Evolutionary conservation across 92 coral and sea anemone genomes (phyloP).

Genomic region (Umimayanthus chanpuru): DNA sequence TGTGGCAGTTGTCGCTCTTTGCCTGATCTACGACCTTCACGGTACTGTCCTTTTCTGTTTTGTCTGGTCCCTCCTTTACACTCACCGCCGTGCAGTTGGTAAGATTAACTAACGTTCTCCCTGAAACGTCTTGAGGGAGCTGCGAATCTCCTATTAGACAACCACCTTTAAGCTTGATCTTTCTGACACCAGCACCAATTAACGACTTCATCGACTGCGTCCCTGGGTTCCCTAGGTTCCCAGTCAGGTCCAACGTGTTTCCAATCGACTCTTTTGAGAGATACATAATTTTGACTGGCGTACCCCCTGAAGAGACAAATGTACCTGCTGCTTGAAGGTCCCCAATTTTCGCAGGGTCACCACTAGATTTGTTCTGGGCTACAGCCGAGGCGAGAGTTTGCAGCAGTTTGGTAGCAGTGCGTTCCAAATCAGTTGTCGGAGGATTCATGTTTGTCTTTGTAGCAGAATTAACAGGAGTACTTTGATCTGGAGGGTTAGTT

Average conservation of each 20-base stretch:
- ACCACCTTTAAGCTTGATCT: conserved; percentile 48
- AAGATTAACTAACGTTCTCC: conserved; percentile 14
- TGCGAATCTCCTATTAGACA: conserved; percentile 34
- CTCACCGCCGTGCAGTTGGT: neutral
- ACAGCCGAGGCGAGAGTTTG: conserved; percentile 43
- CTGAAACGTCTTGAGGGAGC: conserved; percentile 4
- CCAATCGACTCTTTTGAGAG: conserved; percentile 36
- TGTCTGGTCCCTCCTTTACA: neutral
- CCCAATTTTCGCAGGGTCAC: conserved; percentile 14
- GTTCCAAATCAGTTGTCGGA: conserved; percentile 18
- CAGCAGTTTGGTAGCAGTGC: conserved; percentile 39
- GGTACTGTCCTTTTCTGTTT: conserved; percentile 2
- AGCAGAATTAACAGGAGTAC: neutral
- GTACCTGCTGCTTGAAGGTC: conserved; percentile 7
- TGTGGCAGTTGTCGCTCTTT: neutral
- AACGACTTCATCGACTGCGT: conserved; percentile 74
- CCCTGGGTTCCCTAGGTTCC: conserved; percentile 48
- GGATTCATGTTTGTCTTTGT: neutral
- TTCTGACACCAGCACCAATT: conserved; percentile 63
- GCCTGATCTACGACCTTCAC: neutral
- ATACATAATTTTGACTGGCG: conserved; percentile 43
- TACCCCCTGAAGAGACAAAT: conserved; percentile 15
- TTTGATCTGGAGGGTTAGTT: conserved; percentile 6
- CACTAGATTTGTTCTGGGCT: conserved; percentile 19
- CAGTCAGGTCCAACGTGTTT: conserved; percentile 15